Conservation (phyloP, 2,113 vertebrate genomes). For the Laticauda colubrina region DNA sequence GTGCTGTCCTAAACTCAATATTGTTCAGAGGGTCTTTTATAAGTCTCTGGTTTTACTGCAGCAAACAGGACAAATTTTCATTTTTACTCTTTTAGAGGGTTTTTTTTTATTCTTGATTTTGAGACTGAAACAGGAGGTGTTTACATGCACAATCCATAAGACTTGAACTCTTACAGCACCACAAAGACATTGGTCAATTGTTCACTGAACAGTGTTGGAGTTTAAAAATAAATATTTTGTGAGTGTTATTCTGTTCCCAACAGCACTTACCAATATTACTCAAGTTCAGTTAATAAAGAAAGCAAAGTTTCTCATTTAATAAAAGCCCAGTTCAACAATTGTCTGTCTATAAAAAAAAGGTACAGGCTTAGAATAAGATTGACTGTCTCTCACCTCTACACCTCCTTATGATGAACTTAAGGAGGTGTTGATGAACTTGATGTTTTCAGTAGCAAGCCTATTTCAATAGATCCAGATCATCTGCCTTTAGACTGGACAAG, state of each 20-base stretch:
- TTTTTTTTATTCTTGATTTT: slow-evolving; percentile 62
- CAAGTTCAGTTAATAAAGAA: slow-evolving; percentile 20
- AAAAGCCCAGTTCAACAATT: not conserved
- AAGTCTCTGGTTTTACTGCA: slow-evolving; percentile 77
- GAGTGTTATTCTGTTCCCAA: slow-evolving; percentile 37
- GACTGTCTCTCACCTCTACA: too few relatives aligned
- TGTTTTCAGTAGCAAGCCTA: not conserved
- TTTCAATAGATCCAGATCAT: not conserved
- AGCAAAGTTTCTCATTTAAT: not conserved
- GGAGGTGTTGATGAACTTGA: not conserved
- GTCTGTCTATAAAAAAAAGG: not conserved
- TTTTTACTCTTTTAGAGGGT: slow-evolving; percentile 87
- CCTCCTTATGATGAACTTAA: not conserved
- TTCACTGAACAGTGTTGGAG: slow-evolving; percentile 29
- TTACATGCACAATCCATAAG: slow-evolving; percentile 53
- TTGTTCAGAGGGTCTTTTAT: slow-evolving; percentile 79
- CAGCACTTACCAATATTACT: slow-evolving; percentile 12
- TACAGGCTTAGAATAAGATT: not conserved
- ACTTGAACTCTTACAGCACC: slow-evolving; percentile 42
- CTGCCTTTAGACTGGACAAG: too few relatives aligned
- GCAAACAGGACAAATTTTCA: slow-evolving; percentile 89
- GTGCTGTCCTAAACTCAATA: slow-evolving; percentile 87
- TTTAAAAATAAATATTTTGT: slow-evolving; percentile 23
- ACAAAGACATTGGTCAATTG: not conserved
- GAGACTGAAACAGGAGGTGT: slow-evolving; percentile 55